Percentiles rank a stretch among this genome's conserved stretches.
Conservation (phyloP, 1,140 invertebrate genomes). For the Orius insidiosus region DNA sequence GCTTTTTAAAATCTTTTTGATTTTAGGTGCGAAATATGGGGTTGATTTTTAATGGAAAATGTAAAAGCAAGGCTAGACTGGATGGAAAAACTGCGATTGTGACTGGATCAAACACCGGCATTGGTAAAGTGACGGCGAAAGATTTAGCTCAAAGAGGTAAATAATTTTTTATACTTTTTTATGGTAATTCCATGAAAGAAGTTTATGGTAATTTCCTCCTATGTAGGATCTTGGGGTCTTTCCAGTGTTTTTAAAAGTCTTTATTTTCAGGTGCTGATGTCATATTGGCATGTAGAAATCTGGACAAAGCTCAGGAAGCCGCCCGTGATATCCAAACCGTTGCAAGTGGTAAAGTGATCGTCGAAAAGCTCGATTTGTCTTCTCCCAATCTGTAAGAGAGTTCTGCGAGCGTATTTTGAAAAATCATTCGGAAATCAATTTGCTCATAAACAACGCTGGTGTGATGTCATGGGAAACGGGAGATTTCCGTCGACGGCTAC, state of each 20-base stretch:
- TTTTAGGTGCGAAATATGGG: conserved; percentile 12
- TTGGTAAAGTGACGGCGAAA: conserved; percentile 69
- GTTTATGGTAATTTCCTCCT: too few relatives aligned
- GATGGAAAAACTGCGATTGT: conserved; percentile 61
- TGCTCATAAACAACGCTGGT: conserved; percentile 24
- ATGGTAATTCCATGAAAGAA: too few relatives aligned
- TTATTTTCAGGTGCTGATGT: conserved; percentile 25
- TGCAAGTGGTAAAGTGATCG: conserved; percentile 22
- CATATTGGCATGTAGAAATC: conserved; percentile 28
- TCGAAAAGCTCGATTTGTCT: conserved; percentile 45
- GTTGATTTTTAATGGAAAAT: conserved; percentile 33
- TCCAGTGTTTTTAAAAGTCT: too few relatives aligned
- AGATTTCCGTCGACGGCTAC: conserved; percentile 51
- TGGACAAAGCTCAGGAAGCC: conserved; percentile 25
- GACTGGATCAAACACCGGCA: conserved; percentile 80
- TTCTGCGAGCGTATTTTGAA: conserved; percentile 18
- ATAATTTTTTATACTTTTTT: too few relatives aligned
- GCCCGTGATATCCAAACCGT: conserved; percentile 22
- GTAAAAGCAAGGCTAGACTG: conserved; percentile 37
- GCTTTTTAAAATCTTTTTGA: too few relatives aligned
- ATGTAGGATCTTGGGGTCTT: too few relatives aligned
- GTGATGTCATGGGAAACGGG: conserved; percentile 19
- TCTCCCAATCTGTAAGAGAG: conserved; percentile 28
- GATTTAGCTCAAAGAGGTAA: conserved; percentile 58
- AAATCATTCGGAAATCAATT: conserved; percentile 18